phyloP scores from a whole-genome alignment of 2,797 vertebrate species.

The Siniperca obscura region DNA sequence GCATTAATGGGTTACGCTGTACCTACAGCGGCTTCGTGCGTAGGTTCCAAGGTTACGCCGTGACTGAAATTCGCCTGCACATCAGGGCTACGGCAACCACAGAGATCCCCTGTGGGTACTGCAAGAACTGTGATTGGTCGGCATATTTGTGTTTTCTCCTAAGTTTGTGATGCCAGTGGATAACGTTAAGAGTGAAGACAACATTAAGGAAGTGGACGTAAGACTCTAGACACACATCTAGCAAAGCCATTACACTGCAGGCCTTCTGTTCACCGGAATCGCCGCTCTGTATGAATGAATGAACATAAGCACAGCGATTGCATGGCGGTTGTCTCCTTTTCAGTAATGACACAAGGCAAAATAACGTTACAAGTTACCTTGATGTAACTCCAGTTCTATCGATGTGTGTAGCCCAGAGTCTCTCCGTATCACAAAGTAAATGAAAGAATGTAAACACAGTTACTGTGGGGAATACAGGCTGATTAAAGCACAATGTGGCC shows the following conservation, averaged over 20 bases:
- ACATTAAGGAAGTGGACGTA: background rate
- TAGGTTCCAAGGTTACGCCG: background rate
- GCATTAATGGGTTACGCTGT: background rate
- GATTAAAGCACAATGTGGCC: background rate
- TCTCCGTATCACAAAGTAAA: background rate
- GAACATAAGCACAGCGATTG: background rate
- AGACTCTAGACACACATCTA: background rate
- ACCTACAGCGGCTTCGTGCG: background rate
- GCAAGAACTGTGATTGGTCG: background rate
- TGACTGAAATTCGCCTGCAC: background rate
- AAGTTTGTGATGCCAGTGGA: background rate
- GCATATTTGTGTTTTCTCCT: background rate
- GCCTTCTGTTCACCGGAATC: background rate
- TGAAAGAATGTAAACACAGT: conserved; percentile 1
- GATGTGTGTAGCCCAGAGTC: background rate
- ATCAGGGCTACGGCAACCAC: accelerated
- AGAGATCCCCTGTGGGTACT: background rate
- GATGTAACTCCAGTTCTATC: background rate
- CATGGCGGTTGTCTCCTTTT: background rate
- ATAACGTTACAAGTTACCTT: background rate
- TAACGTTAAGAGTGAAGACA: background rate
- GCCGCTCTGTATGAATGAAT: background rate
- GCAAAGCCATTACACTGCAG: background rate
- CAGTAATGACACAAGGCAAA: background rate
- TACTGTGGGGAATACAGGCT: background rate